Percentiles rank a stretch among this genome's conserved stretches.
Evolutionary conservation across 2,888 invertebrate species (phyloP).

Genomic region (Galerucella calmariensis): DNA sequence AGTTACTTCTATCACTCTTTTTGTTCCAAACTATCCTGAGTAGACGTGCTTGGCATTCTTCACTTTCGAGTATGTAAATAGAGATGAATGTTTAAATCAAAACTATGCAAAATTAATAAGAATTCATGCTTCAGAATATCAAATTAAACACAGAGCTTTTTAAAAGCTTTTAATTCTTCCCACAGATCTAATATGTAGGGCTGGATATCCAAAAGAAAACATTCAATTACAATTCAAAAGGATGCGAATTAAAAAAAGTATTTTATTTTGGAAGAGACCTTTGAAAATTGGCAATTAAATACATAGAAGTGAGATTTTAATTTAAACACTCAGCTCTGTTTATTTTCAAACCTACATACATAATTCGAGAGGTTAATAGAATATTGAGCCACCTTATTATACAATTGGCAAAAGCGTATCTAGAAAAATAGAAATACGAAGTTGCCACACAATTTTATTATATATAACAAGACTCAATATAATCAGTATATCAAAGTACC

Average conservation of each 20-base stretch:
- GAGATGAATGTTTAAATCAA: background rate
- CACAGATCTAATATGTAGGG: no score
- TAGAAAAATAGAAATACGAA: conserved; percentile 29
- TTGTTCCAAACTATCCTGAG: background rate
- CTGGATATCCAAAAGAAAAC: no score
- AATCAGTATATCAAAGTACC: conserved; percentile 27
- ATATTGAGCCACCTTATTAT: conserved; percentile 36
- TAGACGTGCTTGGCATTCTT: background rate
- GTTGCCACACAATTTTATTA: conserved; percentile 30
- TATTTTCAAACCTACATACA: background rate
- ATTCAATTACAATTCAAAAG: no score
- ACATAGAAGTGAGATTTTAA: no score
- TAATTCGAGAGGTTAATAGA: conserved; percentile 14
- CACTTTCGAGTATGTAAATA: background rate
- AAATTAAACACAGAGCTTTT: no score
- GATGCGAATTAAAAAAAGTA: no score
- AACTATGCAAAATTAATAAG: background rate
- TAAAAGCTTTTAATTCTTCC: no score
- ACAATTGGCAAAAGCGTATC: conserved; percentile 24
- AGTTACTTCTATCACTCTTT: background rate
- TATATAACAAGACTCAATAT: conserved; percentile 9
- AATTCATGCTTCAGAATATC: background rate
- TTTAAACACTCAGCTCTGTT: background rate
- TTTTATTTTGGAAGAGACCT: no score
- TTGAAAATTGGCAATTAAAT: no score